Base-by-base conservation (phyloP, 1,140 invertebrate genomes). In the Cryptotermes secundus region DNA sequence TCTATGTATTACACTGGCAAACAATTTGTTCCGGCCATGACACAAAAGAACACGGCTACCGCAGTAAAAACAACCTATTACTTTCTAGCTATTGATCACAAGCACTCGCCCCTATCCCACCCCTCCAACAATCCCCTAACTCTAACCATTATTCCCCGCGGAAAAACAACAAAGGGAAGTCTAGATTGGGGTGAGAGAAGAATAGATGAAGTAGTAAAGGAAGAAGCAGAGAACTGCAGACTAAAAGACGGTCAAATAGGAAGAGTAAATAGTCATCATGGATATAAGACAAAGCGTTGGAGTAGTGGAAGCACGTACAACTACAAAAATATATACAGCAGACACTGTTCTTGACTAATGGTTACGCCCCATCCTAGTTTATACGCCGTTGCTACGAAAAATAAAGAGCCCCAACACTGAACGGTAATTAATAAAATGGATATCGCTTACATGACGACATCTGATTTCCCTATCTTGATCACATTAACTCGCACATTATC, bases 21-120 rank as follows among this genome's bases (percentile, higher is more conserved):
- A 82, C 81, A 82, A 82, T 82, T 82, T 82, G 81, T 82, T 45
- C 45, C 38, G 81, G 31, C 45, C 81, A 45, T 38, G 45, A 82
- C 81, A 45, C 81, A 38, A 38, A 34, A 82, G 81, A 34, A 82
- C 59, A 72, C 59, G 53, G 53, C 53, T 59, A 59, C 53, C 53
- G 53, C 53, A 72, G 59, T 72, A 81, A 81, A 81, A 82, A 82
- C 81, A 82, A 45, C 36, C 45, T 82, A 82, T 82, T 82, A 82
- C 81, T 82, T 82, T 45, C 59, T 72, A 14, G 59, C 59, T 72
- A 72, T 72, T 72, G 59, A 72, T 72, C 59, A 26, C n/a, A 31
- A 31, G 59, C 59, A 72, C 59, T 72, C 59, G 59, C 26, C 59
- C 45, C 45, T 49, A 16, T 72, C 10, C 59, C n/a, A 7, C 59